A percentile compares a stretch with the other conserved stretches of the same genome.
Evolutionary conservation across 2,797 vertebrate species (phyloP).

Genomic region (Okamejei kenojei): DNA sequence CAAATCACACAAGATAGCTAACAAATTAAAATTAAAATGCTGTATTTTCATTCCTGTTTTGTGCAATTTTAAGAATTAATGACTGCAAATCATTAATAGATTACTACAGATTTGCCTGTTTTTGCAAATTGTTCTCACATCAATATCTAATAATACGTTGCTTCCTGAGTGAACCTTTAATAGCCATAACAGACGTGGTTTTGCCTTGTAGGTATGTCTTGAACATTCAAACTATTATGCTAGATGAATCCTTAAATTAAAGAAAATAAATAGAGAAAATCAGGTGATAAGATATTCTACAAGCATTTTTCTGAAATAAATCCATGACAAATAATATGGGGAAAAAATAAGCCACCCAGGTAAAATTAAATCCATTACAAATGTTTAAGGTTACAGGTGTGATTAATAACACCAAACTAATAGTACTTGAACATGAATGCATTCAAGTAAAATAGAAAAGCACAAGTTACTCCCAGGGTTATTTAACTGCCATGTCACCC

Average conservation of each 20-base stretch:
- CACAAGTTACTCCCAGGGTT: neutral
- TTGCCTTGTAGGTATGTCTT: neutral
- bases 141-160: neutral
- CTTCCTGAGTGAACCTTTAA: neutral
- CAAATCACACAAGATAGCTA: neutral
- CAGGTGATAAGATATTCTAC: neutral
- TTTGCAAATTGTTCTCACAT: neutral
- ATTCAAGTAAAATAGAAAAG: neutral
- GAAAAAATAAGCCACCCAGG: neutral
- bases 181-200: neutral
- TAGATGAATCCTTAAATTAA: neutral
- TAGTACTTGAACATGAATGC: neutral
- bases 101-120: neutral
- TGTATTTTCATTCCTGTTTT: neutral
- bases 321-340: neutral
- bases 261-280: neutral
- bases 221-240: neutral
- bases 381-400: neutral
- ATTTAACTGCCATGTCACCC: neutral
- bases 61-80: neutral
- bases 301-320: neutral
- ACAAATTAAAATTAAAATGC: neutral
- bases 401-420: neutral
- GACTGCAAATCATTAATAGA: neutral
- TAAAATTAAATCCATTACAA: neutral